Base-by-base conservation (phyloP, 2,888 invertebrate species). In the Galerucella calmariensis region DNA sequence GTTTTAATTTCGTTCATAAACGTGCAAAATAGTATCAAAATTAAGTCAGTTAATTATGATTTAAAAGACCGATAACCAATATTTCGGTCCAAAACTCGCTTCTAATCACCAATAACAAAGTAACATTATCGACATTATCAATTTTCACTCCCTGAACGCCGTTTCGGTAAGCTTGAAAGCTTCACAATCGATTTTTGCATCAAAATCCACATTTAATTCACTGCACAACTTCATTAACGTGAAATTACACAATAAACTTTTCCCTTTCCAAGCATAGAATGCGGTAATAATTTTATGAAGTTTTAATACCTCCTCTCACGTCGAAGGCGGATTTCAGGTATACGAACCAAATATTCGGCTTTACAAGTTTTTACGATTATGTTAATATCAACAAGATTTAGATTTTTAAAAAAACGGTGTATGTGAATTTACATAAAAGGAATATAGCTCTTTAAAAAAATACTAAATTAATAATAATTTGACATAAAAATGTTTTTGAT, bases 101-200 rank as follows among this genome's bases (percentile, higher is more conserved):
- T 6, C 11, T 59, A 59, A 59, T 59, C 59, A 14, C 59, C 27
- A 24, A 27, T 59, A 9, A 59, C 59, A 59, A 59, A 27, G 27
- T 59, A 24, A 59, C 59, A 59, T 59, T 59, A 27, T 27, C 4
- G 20, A 24, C 12, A 20, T 59, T 27, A 59, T 59, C 27, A 59
- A 59, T 27, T 27, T 58, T 59, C 59, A 24, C 27, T 27, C 59
- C 59, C 14, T 59, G 24, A 12, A 59, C 20, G 3, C 24, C 24
- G 14, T 59, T 59, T 59, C 59, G 24, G 27, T 14, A 2, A 27
- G 27, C 59, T 59, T 59, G 11, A 59, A 59, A 59, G 59, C 59
- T 59, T 59, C 6, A 59, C 11, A 14, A 59, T 59, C 59, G 59
- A 59, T 59, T 59, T 59, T 59, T 59, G 59, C 59, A 59, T 59